Base-by-base conservation (phyloP, 2,888 invertebrate species). In the Andrena bucephala region DNA sequence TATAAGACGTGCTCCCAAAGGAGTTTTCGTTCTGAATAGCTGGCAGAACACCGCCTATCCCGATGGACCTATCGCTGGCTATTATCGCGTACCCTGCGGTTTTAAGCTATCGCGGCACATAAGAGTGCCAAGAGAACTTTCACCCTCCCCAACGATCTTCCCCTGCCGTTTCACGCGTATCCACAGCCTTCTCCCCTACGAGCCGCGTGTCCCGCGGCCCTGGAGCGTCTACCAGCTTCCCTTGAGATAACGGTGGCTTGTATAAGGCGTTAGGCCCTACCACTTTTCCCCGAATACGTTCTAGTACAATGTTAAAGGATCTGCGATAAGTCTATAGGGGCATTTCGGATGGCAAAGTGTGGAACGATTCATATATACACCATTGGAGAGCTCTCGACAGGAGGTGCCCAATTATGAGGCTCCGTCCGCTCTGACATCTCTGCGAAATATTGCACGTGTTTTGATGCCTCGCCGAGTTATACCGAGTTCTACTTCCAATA, bases 31-130 rank as follows among this genome's bases (percentile, higher is more conserved):
- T 4, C 72, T 65, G 76, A 87, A 85, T 84, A 72, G 81, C 77
- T n/a, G 54, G 59, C 65, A 67, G 85, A 85, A 74, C 57, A 72
- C 31, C 73, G 85, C 68, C 77, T 77, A 82, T 33, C 77, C 79
- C 76, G 67, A 57, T 59, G 83, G 83, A 88, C 89, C 89, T 91
- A 92, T 92, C 92, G 91, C 85, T 87, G 83, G 84, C 90, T 88
- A 92, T 93, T 93, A 93, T 92, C 92, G 91, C 91, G 83, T 89
- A 89, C 88, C 89, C 91, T 85, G 91, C 90, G 92, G 91, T 92
- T 92, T 91, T 87, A 88, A 90, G 87, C 89, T 89, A 90, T 90
- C 90, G 86, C 83, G 74, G 72, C 74, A 77, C 79, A 67, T 84
- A 85, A 87, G 77, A 83, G 85, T 74, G 75, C 73, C 73, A 63